Evolutionary conservation across 2,888 invertebrate species (phyloP).

Genomic region (Scaeva pyrastri): DNA sequence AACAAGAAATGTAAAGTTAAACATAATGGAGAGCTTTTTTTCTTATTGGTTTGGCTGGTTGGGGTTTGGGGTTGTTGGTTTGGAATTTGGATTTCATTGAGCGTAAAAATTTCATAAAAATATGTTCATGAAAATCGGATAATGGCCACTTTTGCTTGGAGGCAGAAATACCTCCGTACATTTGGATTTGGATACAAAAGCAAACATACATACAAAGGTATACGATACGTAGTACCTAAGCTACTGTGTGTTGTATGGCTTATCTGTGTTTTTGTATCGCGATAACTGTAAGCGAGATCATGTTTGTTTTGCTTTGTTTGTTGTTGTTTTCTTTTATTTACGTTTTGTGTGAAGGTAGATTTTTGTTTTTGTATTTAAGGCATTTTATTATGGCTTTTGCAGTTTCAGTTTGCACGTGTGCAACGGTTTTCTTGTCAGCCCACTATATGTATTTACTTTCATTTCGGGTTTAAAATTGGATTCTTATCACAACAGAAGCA

Average conservation of each 20-base stretch:
- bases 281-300: constrained; percentile 60
- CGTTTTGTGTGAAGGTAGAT: background rate
- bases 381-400: too few species aligned
- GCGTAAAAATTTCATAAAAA: constrained; percentile 68
- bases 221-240: too few species aligned
- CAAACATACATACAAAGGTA: background rate
- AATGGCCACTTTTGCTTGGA: constrained; percentile 45
- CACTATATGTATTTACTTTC: constrained; percentile 37
- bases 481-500: constrained; percentile 50
- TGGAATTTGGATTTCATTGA: constrained; percentile 59
- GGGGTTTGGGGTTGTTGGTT: background rate
- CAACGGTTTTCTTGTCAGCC: constrained; percentile 30
- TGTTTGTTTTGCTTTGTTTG: constrained; percentile 36
- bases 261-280: constrained; percentile 65
- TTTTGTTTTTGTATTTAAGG: constrained; percentile 2
- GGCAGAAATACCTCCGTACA: constrained; percentile 8
- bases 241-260: constrained; percentile 7
- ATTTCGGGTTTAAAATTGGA: constrained; percentile 49
- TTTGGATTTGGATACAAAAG: too few species aligned
- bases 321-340: constrained; percentile 18
- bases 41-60: background rate
- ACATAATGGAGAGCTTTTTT: background rate
- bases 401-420: constrained; percentile 59
- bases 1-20: constrained; percentile 20
- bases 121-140: constrained; percentile 59